Percentiles rank a stretch among this genome's conserved stretches.
These are phyloP conservation scores for Turnix velox DNA, from an alignment of 2,113 vertebrate genomes.

Conservation along the genomic window DNA sequence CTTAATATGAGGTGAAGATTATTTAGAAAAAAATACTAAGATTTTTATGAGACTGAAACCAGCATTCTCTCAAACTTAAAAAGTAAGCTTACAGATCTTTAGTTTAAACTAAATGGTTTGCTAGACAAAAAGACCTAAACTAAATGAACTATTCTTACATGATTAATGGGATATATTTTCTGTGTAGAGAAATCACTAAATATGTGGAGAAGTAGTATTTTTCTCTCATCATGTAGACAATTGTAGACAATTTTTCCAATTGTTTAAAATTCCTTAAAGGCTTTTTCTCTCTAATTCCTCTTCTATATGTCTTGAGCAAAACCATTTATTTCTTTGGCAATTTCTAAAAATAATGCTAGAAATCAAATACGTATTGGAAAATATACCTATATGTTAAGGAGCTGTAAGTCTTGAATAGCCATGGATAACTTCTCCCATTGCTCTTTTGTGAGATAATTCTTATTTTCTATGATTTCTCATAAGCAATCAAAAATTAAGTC, in stretches of 20 bases:
- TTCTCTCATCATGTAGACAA: neutral
- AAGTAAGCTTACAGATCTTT: neutral
- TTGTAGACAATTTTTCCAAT: neutral
- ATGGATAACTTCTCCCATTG: neutral
- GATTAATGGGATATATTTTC: neutral
- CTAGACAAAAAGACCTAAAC: neutral
- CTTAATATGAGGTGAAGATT: neutral
- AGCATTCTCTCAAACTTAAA: neutral
- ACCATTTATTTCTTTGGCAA: fast-evolving
- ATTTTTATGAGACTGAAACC: neutral
- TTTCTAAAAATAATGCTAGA: neutral
- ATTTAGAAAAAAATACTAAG: neutral
- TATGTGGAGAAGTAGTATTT: neutral
- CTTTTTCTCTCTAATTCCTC: neutral
- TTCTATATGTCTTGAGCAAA: neutral
- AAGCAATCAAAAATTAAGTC: neutral
- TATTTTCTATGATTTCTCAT: neutral
- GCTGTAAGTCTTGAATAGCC: neutral
- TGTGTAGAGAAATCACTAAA: neutral
- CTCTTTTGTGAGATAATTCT: neutral
- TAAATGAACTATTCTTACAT: neutral
- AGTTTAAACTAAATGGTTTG: neutral
- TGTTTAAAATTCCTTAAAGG: neutral
- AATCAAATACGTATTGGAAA: neutral
- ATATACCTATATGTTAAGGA: neutral